phyloP scores from a whole-genome alignment of 1,140 invertebrate genomes.

The Bombus soroeensis region DNA sequence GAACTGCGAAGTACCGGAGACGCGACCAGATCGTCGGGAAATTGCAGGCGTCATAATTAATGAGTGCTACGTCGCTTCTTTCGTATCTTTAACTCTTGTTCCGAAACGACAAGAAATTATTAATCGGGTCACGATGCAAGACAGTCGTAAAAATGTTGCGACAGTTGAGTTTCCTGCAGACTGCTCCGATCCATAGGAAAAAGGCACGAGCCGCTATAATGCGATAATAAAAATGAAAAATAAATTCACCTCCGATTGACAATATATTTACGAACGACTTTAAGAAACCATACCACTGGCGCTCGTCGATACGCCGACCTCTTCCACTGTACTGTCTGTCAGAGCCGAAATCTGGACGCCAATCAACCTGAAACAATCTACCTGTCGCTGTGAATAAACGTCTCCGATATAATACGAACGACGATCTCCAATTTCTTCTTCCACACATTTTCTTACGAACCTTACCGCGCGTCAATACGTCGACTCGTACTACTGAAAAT shows the following conservation, averaged over 20 bases:
- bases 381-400: neutral
- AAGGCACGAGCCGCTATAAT: accelerated
- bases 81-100: neutral
- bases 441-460: neutral
- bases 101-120: neutral
- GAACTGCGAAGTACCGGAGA: neutral
- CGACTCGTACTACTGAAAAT: constrained; percentile 23
- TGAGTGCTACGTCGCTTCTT: neutral
- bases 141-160: neutral
- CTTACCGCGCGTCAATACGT: neutral
- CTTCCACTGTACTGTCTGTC: neutral
- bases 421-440: neutral
- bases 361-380: neutral
- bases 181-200: too few relatives aligned
- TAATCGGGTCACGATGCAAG: neutral
- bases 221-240: neutral
- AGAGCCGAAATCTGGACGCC: neutral
- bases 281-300: neutral
- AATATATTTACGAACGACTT: neutral
- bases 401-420: neutral
- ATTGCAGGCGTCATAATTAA: constrained; percentile 9
- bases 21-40: neutral
- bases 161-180: neutral
- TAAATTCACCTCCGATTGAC: neutral
- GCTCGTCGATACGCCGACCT: neutral